These are phyloP conservation scores for Cantharis rustica DNA, from an alignment of 2,888 invertebrate species.

Conservation along the genomic window DNA sequence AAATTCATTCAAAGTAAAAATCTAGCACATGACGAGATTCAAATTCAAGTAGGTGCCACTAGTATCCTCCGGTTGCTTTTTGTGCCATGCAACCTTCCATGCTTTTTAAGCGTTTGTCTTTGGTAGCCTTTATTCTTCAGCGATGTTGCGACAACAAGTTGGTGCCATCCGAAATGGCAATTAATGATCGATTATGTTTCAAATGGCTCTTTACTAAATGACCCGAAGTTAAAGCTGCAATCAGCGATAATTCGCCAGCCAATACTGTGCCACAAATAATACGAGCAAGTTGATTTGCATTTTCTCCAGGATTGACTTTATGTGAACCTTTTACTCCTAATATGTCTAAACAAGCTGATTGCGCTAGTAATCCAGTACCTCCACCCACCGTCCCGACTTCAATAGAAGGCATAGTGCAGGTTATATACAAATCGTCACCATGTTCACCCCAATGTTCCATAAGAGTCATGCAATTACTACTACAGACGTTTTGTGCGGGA, in stretches of 20 bases:
- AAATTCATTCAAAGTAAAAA: background rate
- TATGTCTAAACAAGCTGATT: conserved; percentile 89
- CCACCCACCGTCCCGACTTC: conserved; percentile 91
- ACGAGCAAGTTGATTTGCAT: conserved; percentile 85
- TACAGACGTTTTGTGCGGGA: conserved; percentile 95
- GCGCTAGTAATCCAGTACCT: conserved; percentile 90
- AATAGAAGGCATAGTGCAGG: conserved; percentile 96
- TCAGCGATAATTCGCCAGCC: conserved; percentile 89
- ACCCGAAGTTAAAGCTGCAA: background rate
- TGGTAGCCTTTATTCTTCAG: too few species aligned
- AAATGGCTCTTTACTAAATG: background rate
- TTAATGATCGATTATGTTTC: background rate
- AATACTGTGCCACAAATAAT: conserved; percentile 94
- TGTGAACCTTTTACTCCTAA: conserved; percentile 81
- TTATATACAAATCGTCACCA: conserved; percentile 85
- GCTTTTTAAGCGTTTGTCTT: too few species aligned
- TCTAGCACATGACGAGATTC: background rate
- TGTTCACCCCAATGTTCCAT: conserved; percentile 85
- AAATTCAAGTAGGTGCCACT: background rate
- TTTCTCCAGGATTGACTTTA: conserved; percentile 76
- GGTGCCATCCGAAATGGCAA: background rate
- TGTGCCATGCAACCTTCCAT: too few species aligned
- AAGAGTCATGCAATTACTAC: conserved; percentile 93
- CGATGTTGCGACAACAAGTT: background rate
- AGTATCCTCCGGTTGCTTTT: background rate